A percentile compares a stretch with the other conserved stretches of the same genome.
These are phyloP conservation scores for Silurus aristotelis DNA, from an alignment of 2,797 vertebrate genomes.

Conservation along the genomic window DNA sequence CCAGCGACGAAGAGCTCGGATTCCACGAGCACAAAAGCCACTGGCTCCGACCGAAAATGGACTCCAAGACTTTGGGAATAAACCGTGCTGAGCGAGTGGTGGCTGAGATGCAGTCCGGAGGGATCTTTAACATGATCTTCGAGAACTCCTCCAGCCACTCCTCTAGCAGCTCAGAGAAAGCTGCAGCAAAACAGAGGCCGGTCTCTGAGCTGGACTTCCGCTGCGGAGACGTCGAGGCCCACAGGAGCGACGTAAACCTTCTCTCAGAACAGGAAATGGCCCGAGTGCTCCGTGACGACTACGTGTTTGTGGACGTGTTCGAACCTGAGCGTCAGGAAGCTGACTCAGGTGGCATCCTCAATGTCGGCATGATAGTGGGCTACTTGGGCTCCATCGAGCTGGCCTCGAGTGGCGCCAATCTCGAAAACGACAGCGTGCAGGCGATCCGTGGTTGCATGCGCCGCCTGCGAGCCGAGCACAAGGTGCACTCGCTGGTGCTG, in stretches of 20 bases:
- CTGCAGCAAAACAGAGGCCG: constrained; percentile 64
- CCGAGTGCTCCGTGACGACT: constrained; percentile 78
- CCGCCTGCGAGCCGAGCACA: constrained; percentile 93
- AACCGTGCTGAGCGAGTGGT: constrained; percentile 94
- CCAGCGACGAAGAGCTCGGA: constrained; percentile 90
- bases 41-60: constrained; percentile 86
- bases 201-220: constrained; percentile 80
- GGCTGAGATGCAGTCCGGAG: constrained; percentile 94
- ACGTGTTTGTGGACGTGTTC: constrained; percentile 78
- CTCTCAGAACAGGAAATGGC: constrained; percentile 84
- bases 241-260: constrained; percentile 69
- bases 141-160: constrained; percentile 87
- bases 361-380: constrained; percentile 95
- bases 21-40: constrained; percentile 79
- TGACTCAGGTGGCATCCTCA: constrained; percentile 83
- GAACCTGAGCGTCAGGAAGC: constrained; percentile 70
- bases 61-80: constrained; percentile 91
- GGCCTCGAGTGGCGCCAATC: constrained; percentile 84
- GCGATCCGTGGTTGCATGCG: constrained; percentile 97
- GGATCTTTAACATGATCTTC: constrained; percentile 97
- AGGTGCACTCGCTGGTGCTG: constrained; percentile 91
- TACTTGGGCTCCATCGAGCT: constrained; percentile 98
- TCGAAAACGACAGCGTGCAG: constrained; percentile 93
- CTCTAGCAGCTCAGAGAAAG: constrained; percentile 78
- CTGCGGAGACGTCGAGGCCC: constrained; percentile 60